These are phyloP conservation scores for Cromileptes altivelis DNA, from an alignment of 2,113 vertebrate genomes.

Conservation along the genomic window DNA sequence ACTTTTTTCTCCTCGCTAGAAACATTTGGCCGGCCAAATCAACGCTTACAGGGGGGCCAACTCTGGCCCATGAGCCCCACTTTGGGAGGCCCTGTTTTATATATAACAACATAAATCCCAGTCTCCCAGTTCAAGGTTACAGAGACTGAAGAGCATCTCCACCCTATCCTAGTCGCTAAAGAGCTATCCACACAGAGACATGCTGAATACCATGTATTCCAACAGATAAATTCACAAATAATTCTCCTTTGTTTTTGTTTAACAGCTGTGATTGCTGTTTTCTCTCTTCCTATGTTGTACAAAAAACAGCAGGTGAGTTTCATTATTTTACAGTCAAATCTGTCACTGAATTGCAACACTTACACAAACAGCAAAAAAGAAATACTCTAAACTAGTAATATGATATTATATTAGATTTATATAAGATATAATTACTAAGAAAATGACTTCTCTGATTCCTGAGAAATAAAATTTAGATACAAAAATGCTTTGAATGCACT, in stretches of 20 bases:
- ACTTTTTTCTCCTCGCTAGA: no score
- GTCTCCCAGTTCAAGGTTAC: no score
- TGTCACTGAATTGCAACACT: neutral
- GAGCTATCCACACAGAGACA: neutral
- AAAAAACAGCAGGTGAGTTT: constrained; percentile 89
- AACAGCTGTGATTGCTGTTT: constrained; percentile 89
- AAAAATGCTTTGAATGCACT: constrained; percentile 16
- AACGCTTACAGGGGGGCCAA: no score
- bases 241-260: constrained; percentile 33
- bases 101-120: no score
- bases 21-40: no score
- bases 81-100: no score
- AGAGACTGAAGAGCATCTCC: neutral
- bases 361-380: neutral
- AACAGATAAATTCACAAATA: neutral
- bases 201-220: neutral
- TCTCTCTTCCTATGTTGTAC: constrained; percentile 92
- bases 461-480: neutral
- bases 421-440: neutral
- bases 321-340: neutral
- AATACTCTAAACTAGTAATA: neutral
- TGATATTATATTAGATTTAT: neutral
- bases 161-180: neutral
- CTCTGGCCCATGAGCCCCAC: no score
- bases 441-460: neutral